Evolutionary conservation across 2,113 vertebrate species (phyloP).

Genomic region (Anseranas semipalmata): DNA sequence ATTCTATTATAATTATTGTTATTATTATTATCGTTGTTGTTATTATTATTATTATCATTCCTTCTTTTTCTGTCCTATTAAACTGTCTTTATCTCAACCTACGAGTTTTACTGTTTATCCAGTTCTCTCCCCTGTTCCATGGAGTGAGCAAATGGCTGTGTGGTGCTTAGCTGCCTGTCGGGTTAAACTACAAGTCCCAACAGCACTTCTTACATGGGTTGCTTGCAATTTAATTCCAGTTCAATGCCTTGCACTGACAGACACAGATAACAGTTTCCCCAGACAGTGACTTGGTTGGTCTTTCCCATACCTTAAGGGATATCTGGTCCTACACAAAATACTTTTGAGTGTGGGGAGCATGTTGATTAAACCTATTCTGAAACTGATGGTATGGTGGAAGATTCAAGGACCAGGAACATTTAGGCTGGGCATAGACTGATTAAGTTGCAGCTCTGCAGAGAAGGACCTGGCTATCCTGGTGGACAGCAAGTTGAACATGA

Average conservation of each 20-base stretch:
- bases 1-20: neutral
- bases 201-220: neutral
- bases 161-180: neutral
- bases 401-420: neutral
- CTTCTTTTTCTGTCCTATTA: neutral
- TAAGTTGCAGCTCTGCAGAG: neutral
- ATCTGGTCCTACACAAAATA: neutral
- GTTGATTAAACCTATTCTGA: neutral
- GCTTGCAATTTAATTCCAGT: neutral
- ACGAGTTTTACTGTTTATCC: neutral
- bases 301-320: neutral
- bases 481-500: neutral
- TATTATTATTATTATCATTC: neutral
- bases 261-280: neutral
- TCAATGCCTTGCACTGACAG: accelerated
- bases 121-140: neutral
- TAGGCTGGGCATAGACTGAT: neutral
- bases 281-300: neutral
- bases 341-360: neutral
- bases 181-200: neutral
- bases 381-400: neutral
- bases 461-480: neutral
- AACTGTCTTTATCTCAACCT: neutral
- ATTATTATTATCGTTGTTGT: neutral
- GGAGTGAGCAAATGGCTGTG: neutral